Conservation (phyloP, 2,888 invertebrate species). For the Abscondita cerata region DNA sequence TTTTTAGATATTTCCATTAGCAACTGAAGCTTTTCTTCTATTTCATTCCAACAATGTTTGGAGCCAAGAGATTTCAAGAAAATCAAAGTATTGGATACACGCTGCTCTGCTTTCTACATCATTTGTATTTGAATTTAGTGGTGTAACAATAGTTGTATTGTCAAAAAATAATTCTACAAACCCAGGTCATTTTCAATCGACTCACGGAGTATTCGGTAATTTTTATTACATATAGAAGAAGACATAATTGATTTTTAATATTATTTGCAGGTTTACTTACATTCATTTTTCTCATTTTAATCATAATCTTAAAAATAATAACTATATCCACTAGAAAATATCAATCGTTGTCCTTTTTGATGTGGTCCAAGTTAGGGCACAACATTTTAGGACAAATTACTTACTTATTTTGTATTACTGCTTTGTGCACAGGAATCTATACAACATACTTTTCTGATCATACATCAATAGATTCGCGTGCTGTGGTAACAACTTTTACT, state of each 20-base stretch:
- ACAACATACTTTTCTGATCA: slow-evolving; percentile 50
- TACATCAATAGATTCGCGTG: slow-evolving; percentile 44
- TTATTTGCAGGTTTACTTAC: slow-evolving; percentile 49
- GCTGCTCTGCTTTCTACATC: slow-evolving; percentile 42
- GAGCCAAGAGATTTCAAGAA: slow-evolving; percentile 38
- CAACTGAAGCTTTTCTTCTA: slow-evolving; percentile 47
- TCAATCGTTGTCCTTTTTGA: slow-evolving; percentile 41
- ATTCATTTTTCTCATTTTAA: slow-evolving; percentile 47
- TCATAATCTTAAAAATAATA: slow-evolving; percentile 44
- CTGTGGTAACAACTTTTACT: slow-evolving; percentile 46
- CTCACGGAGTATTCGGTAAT: slow-evolving; percentile 50
- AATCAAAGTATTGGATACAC: slow-evolving; percentile 42
- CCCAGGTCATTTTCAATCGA: slow-evolving; percentile 42
- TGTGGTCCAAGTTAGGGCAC: slow-evolving; percentile 50
- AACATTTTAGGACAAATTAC: slow-evolving; percentile 50
- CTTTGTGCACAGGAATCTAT: slow-evolving; percentile 49
- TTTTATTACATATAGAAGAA: not conserved
- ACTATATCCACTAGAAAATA: slow-evolving; percentile 45
- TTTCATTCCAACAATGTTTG: slow-evolving; percentile 44
- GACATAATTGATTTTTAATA: not conserved
- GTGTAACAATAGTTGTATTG: slow-evolving; percentile 46
- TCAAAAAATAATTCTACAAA: slow-evolving; percentile 32
- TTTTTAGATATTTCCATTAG: slow-evolving; percentile 45
- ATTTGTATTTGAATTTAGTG: slow-evolving; percentile 41
- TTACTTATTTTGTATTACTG: slow-evolving; percentile 50